Conservation (phyloP, 2,888 invertebrate genomes). For the Tribolium freemani region DNA sequence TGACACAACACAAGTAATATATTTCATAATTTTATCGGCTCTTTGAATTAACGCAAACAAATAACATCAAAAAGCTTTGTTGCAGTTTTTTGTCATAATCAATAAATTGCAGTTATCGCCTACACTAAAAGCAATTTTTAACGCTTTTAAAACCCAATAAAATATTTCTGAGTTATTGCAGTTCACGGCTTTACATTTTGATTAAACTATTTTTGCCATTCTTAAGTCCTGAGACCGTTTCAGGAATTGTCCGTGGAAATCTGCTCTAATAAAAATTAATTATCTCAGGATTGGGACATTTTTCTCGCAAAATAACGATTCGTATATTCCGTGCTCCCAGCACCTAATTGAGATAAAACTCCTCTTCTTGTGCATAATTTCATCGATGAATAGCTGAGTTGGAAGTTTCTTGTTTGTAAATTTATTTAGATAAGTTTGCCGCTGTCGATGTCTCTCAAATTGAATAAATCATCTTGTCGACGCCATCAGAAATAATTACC, state of each 20-base stretch:
- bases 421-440: conserved; percentile 9
- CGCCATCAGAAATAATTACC: conserved; percentile 8
- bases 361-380: conserved; percentile 5
- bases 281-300: neutral
- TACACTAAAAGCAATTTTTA: no score
- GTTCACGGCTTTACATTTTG: no score
- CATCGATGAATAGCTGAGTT: conserved; percentile 15
- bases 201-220: no score
- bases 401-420: conserved; percentile 10
- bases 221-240: no score
- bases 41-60: no score
- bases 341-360: neutral
- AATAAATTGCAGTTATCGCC: no score
- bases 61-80: no score
- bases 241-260: neutral
- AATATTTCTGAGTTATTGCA: no score
- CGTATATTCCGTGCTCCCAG: neutral
- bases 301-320: neutral
- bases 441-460: conserved; percentile 11
- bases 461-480: conserved; percentile 7
- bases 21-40: no score
- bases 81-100: no score
- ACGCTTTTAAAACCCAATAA: no score
- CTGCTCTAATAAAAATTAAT: neutral
- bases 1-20: no score